Evolutionary conservation across 2,888 invertebrate species (phyloP), one percentile per base, ranked within the genome.

Genomic region (Xestia xanthographa): DNA sequence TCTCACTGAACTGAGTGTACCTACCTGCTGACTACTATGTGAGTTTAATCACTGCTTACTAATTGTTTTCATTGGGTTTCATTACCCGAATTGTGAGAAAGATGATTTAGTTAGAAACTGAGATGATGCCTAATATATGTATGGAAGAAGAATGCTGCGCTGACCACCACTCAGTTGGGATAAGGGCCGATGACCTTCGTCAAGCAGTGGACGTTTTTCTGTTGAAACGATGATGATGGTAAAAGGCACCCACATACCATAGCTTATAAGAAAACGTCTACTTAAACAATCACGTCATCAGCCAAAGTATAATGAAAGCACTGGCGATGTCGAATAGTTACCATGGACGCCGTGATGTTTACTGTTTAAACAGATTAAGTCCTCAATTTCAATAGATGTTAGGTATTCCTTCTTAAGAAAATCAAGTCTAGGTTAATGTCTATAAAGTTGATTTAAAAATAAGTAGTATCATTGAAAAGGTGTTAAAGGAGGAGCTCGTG

Each of bases 1-100:
- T 71, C 67, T 11, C 65, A 41, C 60, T 66, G 65, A 53, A 62
- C 66, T n/a, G 17, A 63, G 43, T 63, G 65, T 34, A 69, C 72
- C 63, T 34, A 69, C 72, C 63, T 50, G 34, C 53, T 6, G 14
- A 22, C 45, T 17, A 14, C 22, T 1, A 2, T 6, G 29, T 41
- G 50, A 22, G n/a, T 20, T 9, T n/a, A 20, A 12, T 6, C 20
- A n/a, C 41, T 68, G 41, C 38, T 41, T 48, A 14, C 29, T 17
- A 29, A 56, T 66, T 58, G 45, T n/a, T 48, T 38, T n/a, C 20
- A 66, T 65, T 9, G 8, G 4, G 53, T 17, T 45, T 38, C 29
- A 4, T n/a, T 22, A 65, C 29, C 29, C 56, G 11, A 0, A 12
- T 53, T 26, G 22, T 34, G 12, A 8, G 9, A 22, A 48, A 62